Conservation (phyloP, 2,888 invertebrate genomes). For the Oscheius myriophilus region DNA sequence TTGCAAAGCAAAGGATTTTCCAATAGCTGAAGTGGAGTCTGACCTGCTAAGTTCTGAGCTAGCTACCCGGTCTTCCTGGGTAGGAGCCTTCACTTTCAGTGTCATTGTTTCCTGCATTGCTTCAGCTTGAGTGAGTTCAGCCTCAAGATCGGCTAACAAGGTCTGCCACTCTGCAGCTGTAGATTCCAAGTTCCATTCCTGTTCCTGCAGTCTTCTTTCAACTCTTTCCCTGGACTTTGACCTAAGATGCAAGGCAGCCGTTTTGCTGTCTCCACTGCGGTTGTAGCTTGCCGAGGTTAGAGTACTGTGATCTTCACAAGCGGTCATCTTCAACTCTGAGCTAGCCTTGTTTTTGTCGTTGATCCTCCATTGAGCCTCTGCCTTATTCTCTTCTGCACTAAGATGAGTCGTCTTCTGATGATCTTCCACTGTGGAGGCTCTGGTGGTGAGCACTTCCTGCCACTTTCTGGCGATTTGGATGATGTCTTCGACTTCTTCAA, state of each 20-base stretch:
- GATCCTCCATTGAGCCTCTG: slow-evolving; percentile 26
- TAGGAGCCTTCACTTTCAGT: slow-evolving; percentile 39
- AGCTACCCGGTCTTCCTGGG: slow-evolving; percentile 1
- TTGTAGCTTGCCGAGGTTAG: slow-evolving; percentile 31
- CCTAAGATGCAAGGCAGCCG: slow-evolving; percentile 38
- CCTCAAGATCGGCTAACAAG: slow-evolving; percentile 57
- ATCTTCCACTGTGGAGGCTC: slow-evolving; percentile 34
- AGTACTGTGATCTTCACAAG: slow-evolving; percentile 27
- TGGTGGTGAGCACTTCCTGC: slow-evolving; percentile 45
- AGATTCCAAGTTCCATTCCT: slow-evolving; percentile 50
- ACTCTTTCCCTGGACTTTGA: slow-evolving; percentile 46
- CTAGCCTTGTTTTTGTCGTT: slow-evolving; percentile 29
- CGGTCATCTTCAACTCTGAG: slow-evolving; percentile 21
- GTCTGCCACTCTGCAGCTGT: slow-evolving; percentile 56
- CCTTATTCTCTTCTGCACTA: not conserved
- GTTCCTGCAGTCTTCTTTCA: slow-evolving; percentile 45
- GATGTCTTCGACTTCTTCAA: slow-evolving; percentile 43
- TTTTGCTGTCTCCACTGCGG: slow-evolving; percentile 26
- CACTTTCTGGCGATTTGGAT: slow-evolving; percentile 42
- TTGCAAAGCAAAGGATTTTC: slow-evolving; percentile 5
- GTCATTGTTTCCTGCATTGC: slow-evolving; percentile 46
- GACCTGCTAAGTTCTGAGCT: not conserved
- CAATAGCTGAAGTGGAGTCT: not conserved
- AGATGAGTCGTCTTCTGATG: slow-evolving; percentile 24
- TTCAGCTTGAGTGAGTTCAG: slow-evolving; percentile 51